Conservation (phyloP, 2,113 vertebrate genomes). For the Zosterops japonicus region DNA sequence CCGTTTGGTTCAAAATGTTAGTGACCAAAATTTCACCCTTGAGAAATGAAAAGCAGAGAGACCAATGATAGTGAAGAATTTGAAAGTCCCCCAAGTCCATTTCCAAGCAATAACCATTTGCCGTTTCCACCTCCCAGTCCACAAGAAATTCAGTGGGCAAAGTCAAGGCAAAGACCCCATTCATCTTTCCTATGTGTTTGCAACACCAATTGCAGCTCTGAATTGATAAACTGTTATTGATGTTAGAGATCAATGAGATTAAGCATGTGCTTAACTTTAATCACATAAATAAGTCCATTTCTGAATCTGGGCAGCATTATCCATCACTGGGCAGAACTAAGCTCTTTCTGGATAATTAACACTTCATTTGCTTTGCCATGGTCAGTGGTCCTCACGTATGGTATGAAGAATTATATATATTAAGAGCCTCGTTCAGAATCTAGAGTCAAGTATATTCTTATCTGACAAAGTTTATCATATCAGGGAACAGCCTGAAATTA, state of each 20-base stretch:
- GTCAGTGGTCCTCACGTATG: background rate
- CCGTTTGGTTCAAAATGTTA: background rate
- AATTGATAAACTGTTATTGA: slow-evolving; percentile 49
- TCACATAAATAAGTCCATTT: slow-evolving; percentile 49
- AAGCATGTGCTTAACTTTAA: slow-evolving; percentile 60
- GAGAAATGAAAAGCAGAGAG: background rate
- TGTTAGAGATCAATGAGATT: slow-evolving; percentile 49
- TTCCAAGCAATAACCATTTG: background rate
- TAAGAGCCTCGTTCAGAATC: background rate
- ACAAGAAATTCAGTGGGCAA: background rate
- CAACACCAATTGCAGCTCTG: background rate
- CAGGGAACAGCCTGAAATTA: background rate
- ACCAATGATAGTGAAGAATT: background rate
- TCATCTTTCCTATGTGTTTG: background rate
- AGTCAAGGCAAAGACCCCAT: background rate
- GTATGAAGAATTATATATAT: background rate
- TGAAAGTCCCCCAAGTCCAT: background rate
- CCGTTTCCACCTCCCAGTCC: background rate
- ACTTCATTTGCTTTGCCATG: slow-evolving; percentile 28
- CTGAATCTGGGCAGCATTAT: slow-evolving; percentile 6
- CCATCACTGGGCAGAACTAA: slow-evolving; percentile 1
- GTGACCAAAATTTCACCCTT: background rate
- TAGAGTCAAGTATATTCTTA: background rate
- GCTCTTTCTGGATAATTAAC: slow-evolving; percentile 32
- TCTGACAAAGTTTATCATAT: background rate